Conservation (phyloP, 2,888 invertebrate genomes). For the Drosophila neotestacea region DNA sequence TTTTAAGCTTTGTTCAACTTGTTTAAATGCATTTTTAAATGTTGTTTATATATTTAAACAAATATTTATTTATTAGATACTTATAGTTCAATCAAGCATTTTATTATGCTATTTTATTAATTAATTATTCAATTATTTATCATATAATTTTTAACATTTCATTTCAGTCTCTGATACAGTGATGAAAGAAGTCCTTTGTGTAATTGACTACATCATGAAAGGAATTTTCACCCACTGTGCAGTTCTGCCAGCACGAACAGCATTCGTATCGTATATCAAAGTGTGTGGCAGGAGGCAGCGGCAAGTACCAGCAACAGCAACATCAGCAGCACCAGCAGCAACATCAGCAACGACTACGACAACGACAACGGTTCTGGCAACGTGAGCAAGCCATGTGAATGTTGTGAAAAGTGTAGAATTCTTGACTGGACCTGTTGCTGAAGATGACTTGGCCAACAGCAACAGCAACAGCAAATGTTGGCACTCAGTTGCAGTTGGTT, state of each 20-base stretch:
- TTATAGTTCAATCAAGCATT: too few species aligned
- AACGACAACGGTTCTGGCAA: conserved; percentile 35
- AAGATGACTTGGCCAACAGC: conserved; percentile 18
- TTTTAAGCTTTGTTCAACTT: too few species aligned
- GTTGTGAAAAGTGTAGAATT: conserved; percentile 3
- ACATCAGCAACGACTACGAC: background rate
- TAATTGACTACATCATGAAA: background rate
- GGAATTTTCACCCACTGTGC: conserved; percentile 26
- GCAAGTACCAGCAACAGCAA: background rate
- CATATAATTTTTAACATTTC: background rate
- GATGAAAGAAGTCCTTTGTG: background rate
- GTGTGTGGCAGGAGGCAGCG: conserved; percentile 30
- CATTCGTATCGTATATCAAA: conserved; percentile 47
- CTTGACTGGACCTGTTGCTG: conserved; percentile 48
- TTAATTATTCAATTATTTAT: too few species aligned
- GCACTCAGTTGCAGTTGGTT: conserved; percentile 31
- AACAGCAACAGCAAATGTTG: conserved; percentile 2
- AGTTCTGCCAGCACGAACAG: conserved; percentile 18
- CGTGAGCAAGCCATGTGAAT: conserved; percentile 41
- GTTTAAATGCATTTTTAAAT: too few species aligned
- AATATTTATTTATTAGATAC: too few species aligned
- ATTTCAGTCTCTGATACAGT: background rate
- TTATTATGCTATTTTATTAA: too few species aligned
- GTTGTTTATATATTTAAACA: too few species aligned
- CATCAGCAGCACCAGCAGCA: background rate